These are phyloP conservation scores for Martes martes DNA, from an alignment of 2,113 vertebrate species.

Conservation along the genomic window DNA sequence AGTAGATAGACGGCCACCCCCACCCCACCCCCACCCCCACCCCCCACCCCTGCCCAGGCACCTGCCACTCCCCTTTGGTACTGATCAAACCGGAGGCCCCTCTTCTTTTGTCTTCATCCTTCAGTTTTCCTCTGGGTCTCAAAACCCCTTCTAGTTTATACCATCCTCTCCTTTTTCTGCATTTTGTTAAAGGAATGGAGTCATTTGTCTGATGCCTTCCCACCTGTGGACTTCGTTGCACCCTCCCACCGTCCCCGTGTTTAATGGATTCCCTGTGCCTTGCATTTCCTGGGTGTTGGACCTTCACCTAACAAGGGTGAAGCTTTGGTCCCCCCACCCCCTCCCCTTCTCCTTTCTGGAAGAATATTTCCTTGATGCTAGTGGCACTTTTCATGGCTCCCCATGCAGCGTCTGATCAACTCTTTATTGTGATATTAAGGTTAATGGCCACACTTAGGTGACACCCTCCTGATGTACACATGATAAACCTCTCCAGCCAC, in stretches of 20 bases:
- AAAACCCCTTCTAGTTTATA: not conserved
- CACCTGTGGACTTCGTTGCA: too few relatives aligned
- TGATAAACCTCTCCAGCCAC: too few relatives aligned
- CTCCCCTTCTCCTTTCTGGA: not conserved
- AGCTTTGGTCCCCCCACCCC: too few relatives aligned
- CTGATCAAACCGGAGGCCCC: not conserved
- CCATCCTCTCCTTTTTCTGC: not conserved
- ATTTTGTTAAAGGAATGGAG: not conserved
- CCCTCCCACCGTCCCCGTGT: rapidly evolving
- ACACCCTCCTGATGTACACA: not conserved
- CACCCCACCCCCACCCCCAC: too few relatives aligned
- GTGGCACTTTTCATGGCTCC: too few relatives aligned
- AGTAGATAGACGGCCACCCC: not conserved
- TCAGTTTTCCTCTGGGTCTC: not conserved
- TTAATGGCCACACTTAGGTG: not conserved
- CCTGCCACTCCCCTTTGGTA: not conserved
- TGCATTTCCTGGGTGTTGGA: not conserved
- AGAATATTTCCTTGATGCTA: not conserved
- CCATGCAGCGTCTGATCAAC: not conserved
- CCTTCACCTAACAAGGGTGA: too few relatives aligned
- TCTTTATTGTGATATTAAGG: not conserved
- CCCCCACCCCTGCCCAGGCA: too few relatives aligned
- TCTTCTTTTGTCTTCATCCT: not conserved
- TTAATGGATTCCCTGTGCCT: too few relatives aligned
- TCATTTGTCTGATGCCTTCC: not conserved